Evolutionary conservation across 2,113 vertebrate genomes (phyloP), one percentile per base, ranked within the genome.

Genomic region (Desmodus rotundus): DNA sequence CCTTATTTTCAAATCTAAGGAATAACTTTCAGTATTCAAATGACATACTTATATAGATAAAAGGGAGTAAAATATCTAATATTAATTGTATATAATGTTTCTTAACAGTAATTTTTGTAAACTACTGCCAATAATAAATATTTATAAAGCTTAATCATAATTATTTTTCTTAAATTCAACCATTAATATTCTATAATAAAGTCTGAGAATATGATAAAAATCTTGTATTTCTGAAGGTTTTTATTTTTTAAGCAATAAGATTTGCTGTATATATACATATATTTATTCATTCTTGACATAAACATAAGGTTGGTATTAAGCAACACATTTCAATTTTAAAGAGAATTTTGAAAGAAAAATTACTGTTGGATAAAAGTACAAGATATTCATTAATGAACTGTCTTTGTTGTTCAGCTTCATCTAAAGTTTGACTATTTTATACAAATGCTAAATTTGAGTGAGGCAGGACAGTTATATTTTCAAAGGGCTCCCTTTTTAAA

Each of bases 391-490:
- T 70, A 56, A 50, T 50, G 65, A 12, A 80, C 4, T 26, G 31
- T 68, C 1, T 85, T 93, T 81, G 5, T 50, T 13, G 65, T 82
- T 96, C 26, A 65, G 6, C 68, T 89, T 96, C 90, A 31, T 77
- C 58, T 96, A 19, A 89, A 95, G 43, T 97, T 86, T 63, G 24
- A 87, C 20, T 94, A 94, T 61, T 83, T 74, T 31, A 1, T 85
- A 73, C 33, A 56, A 91, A 81, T 70, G 36, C 3, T 86, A 93
- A 43, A 88, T 72, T 89, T 88, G 17, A 96, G 6, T 83, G 31
- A 22, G 19, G 10, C 33, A 26, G 4, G 72, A 61, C n/a, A 68
- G 1, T 61, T 94, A 33, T 1, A 8, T 41, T 68, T 97, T 95
- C 88, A 0, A 89, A 95, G 54, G 19, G 0, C 0, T 13, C 4